phyloP scores from a whole-genome alignment of 2,113 vertebrate genomes.

The Baryphthengus martii region DNA sequence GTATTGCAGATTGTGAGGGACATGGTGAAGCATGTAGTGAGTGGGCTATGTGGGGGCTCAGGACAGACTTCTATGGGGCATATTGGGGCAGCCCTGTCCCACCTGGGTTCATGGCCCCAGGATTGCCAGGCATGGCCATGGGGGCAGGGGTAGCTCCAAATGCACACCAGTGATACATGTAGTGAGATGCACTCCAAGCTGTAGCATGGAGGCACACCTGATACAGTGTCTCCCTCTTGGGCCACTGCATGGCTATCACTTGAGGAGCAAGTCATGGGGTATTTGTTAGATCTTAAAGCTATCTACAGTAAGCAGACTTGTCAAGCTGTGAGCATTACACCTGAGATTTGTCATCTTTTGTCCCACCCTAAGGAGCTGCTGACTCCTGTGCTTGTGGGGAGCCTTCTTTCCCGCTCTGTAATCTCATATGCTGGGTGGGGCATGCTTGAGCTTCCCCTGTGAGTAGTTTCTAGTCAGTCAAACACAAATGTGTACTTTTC shows the following conservation, averaged over 20 bases:
- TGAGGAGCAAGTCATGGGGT: not conserved
- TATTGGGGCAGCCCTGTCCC: not conserved
- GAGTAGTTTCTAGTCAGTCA: not conserved
- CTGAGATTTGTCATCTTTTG: not conserved
- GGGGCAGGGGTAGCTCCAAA: not conserved
- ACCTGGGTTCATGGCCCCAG: fast-evolving
- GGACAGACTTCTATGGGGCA: not conserved
- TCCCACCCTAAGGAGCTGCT: not conserved
- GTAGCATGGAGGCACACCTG: fast-evolving
- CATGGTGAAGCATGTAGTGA: fast-evolving
- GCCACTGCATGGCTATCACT: not conserved
- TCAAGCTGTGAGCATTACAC: not conserved
- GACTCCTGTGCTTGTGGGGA: not conserved
- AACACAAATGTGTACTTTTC: not conserved
- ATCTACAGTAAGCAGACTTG: not conserved
- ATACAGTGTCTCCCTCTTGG: not conserved
- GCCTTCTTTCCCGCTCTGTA: not conserved
- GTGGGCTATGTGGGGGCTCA: not conserved
- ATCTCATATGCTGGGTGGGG: not conserved
- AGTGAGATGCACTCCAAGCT: not conserved
- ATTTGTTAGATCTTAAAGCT: not conserved
- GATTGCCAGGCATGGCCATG: not conserved
- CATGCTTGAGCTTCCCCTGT: fast-evolving
- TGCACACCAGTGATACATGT: not conserved
- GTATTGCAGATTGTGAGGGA: not conserved